Base-by-base conservation (phyloP, 2,113 vertebrate species). In the Semnornis frantzii region DNA sequence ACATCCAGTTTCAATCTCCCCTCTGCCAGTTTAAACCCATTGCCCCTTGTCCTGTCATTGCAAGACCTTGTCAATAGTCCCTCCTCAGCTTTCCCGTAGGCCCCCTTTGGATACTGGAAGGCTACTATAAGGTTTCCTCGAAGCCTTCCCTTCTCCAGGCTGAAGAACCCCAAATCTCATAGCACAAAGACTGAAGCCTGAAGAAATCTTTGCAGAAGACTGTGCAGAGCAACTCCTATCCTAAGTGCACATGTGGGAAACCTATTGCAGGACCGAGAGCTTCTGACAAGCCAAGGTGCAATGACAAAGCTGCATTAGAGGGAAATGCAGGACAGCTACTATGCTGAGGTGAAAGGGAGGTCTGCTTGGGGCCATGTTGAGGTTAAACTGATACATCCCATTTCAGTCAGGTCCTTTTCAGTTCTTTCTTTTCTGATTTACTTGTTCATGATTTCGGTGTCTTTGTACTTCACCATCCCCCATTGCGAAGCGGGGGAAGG, bases 201-300 rank as follows among this genome's bases (percentile, higher is more conserved):
- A 37, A 37, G 37, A 37, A 37, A 37, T 37, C 55, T 82, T 82
- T 59, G 37, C 37, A 27, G 66, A 54, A 48, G 76, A 34, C n/a
- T 44, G 65, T 84, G 66, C 73, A 10, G 54, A 94, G 65, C 76
- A 81, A 23, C 39, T 83, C 62, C 48, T 19, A 24, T 58, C n/a
- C 52, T 1, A 2, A 75, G 37, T 28, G 52, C 60, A 23, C 24
- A 8, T 0, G 1, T 28, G 48, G 52, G 37, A 75, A 71, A 33
- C 11, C 8, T 84, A 70, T n/a, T 13, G 5, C 0, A 1, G 27
- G 34, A 63, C 12, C 8, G 7, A 50, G 55, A 3, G 33, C 33
- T 87, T 31, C 66, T 27, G 48, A 17, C 25, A 48, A 65, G 33
- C 3, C 50, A 52, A 54, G 50, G 44, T 37, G 66, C 27, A 31